Conservation (phyloP, 2,888 invertebrate species). For the Pherbina coryleti region DNA sequence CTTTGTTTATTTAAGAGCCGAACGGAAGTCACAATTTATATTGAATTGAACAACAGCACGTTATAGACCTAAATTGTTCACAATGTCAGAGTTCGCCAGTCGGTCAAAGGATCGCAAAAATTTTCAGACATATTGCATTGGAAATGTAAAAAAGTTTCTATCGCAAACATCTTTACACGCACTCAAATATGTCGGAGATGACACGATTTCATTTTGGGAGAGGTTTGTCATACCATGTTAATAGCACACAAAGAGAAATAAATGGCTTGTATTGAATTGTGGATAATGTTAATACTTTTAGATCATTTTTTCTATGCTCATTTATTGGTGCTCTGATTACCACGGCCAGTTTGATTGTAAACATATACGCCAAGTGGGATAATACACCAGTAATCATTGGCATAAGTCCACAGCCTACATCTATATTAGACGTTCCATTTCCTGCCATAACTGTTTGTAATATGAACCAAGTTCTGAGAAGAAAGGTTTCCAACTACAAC, state of each 20-base stretch:
- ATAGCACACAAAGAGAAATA: not conserved
- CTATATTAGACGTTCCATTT: slow-evolving; percentile 79
- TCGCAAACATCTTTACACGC: slow-evolving; percentile 17
- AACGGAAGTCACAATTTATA: not conserved
- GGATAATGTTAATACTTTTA: slow-evolving; percentile 56
- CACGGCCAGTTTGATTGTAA: slow-evolving; percentile 74
- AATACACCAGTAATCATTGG: slow-evolving; percentile 82
- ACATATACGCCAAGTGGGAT: slow-evolving; percentile 80
- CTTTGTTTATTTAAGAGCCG: no score
- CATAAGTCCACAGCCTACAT: slow-evolving; percentile 79
- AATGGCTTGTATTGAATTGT: not conserved
- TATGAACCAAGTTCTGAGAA: slow-evolving; percentile 82
- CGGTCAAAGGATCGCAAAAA: not conserved
- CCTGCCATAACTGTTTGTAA: slow-evolving; percentile 88
- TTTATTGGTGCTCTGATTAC: slow-evolving; percentile 75
- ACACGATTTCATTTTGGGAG: slow-evolving; percentile 21
- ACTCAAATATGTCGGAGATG: slow-evolving; percentile 25
- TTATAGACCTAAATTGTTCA: not conserved
- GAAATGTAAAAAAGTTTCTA: slow-evolving; percentile 17
- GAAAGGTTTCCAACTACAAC: slow-evolving; percentile 72
- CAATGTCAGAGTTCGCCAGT: not conserved
- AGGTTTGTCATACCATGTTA: not conserved
- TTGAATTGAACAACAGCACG: not conserved
- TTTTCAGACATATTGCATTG: not conserved
- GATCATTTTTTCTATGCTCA: slow-evolving; percentile 80